Percentiles rank a stretch among this genome's conserved stretches.
These are phyloP conservation scores for Amphipyra tragopoginis DNA, from an alignment of 2,888 invertebrate species.

Conservation along the genomic window DNA sequence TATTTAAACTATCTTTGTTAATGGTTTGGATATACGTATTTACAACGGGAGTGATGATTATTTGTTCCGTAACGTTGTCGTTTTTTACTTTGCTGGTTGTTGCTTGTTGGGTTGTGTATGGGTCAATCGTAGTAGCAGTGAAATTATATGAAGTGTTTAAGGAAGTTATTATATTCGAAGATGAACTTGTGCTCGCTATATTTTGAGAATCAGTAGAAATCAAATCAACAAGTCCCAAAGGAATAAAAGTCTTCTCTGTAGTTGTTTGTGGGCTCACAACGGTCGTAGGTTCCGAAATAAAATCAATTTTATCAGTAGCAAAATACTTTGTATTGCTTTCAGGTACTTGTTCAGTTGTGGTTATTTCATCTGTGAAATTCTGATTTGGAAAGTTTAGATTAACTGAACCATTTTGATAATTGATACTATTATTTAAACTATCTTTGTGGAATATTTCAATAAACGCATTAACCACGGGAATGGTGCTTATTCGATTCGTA, in stretches of 20 bases:
- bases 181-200: neutral
- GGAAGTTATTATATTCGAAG: neutral
- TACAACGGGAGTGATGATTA: neutral
- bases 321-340: neutral
- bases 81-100: too few species aligned
- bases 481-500: constrained; percentile 1
- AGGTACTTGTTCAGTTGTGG: neutral
- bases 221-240: neutral
- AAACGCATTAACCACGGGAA: neutral
- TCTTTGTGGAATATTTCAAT: neutral
- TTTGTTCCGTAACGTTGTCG: neutral
- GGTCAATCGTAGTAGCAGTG: neutral
- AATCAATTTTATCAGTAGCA: neutral
- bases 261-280: neutral
- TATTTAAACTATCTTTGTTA: neutral
- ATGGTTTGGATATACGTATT: neutral
- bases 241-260: neutral
- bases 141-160: neutral
- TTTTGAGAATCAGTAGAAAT: neutral
- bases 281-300: neutral
- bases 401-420: neutral
- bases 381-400: neutral
- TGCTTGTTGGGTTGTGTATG: too few species aligned
- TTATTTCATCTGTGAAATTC: neutral
- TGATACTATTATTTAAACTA: neutral